These are phyloP conservation scores for Apoda limacodes DNA, from an alignment of 2,888 invertebrate genomes.

Conservation along the genomic window DNA sequence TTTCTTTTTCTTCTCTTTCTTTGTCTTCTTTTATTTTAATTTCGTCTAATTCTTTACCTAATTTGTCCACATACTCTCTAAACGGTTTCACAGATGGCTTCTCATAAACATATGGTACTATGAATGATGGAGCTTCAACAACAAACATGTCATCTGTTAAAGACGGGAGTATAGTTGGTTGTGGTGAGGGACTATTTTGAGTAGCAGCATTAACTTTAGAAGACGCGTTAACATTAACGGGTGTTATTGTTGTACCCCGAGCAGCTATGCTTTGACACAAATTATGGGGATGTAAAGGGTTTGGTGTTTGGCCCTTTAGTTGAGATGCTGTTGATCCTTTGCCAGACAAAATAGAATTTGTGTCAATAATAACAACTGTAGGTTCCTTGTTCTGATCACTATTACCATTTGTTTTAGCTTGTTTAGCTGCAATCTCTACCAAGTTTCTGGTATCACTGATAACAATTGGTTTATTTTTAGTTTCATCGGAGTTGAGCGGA, in stretches of 20 bases:
- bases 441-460: conserved; percentile 81
- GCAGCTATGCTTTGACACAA: conserved; percentile 61
- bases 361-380: conserved; percentile 86
- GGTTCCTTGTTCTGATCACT: conserved; percentile 75
- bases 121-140: conserved; percentile 92
- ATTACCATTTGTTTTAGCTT: conserved; percentile 44
- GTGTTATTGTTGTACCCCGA: conserved; percentile 67
- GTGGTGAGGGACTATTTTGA: conserved; percentile 25
- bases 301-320: conserved; percentile 31
- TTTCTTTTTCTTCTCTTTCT: conserved; percentile 42
- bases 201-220: conserved; percentile 17
- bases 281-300: conserved; percentile 43
- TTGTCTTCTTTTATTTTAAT: conserved; percentile 48
- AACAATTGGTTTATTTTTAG: conserved; percentile 66
- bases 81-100: conserved; percentile 87
- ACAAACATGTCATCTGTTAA: conserved; percentile 94
- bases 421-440: conserved; percentile 76
- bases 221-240: conserved; percentile 44
- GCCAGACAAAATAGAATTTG: conserved; percentile 74
- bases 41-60: conserved; percentile 73
- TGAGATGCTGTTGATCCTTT: conserved; percentile 32
- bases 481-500: conserved; percentile 64
- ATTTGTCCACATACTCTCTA: conserved; percentile 77
- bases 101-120: conserved; percentile 93
- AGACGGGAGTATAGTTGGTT: conserved; percentile 76